Evolutionary conservation across 2,888 invertebrate genomes (phyloP), one percentile per base, ranked within the genome.

Genomic region (Salticus scenicus): DNA sequence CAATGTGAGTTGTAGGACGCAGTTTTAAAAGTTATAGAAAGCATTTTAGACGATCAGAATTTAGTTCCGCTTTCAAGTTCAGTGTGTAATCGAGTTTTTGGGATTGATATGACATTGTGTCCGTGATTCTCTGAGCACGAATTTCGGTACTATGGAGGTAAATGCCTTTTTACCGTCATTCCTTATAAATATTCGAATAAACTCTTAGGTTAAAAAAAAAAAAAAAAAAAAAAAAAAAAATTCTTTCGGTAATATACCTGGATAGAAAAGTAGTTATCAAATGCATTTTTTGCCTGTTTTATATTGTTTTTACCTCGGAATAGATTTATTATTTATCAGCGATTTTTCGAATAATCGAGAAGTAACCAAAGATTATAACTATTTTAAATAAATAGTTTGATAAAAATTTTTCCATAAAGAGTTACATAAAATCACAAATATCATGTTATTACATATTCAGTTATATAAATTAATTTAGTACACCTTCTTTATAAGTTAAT

Each of bases 21-120:
- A 77, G 72, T 77, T 83, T 72, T 83, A 83, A 77, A 67, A 66
- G 69, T 67, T 67, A 33, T 47, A 72, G 37, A 83, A 69, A 72
- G 67, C 77, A 64, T 75, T 64, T 63, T 63, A 73, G 77, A 24
- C 57, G 77, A 42, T 37, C 27, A 51, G 27, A 42, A 31, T 82
- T 75, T 64, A 47, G 77, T 73, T 77, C 63, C 73, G 83, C 67
- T 73, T 69, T 63, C 57, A 82, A 70, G 69, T 64, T 70, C 67
- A 70, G 42, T 47, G 63, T 70, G 75, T 75, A 71, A 73, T 28
- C 47, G 47, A n/a, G 20, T 63, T 71, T 47, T 37, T 37, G 33
- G 75, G 51, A 81, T 70, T 81, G 63, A 75, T 82, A 51, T 70
- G 5, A 66, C 41, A 12, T 28, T 66, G 72, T 31, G 37, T 41